phyloP scores from a whole-genome alignment of 2,113 vertebrate genomes.

The Ammodytes dubius region DNA sequence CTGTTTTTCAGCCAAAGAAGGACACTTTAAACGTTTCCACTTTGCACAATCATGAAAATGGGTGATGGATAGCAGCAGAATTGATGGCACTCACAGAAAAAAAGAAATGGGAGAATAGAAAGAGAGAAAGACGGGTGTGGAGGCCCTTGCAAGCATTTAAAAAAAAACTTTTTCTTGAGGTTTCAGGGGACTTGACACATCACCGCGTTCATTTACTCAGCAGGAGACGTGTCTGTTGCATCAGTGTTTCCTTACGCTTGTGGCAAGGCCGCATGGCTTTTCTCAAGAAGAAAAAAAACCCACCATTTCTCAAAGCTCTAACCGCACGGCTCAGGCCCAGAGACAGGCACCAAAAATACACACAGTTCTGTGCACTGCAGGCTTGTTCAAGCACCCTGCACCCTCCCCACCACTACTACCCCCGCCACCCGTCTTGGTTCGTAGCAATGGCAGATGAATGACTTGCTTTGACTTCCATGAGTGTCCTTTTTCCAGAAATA shows the following conservation, averaged over 20 bases:
- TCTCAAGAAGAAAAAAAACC: background rate
- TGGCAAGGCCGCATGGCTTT: constrained; percentile 12
- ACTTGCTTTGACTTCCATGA: constrained; percentile 20
- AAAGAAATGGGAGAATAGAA: background rate
- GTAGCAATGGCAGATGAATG: constrained; percentile 51
- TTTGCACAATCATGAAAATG: too few species aligned
- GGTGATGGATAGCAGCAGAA: background rate
- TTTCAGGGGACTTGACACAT: constrained; percentile 46
- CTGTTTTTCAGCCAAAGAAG: background rate
- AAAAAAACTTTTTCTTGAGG: background rate
- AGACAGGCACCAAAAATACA: constrained; percentile 42
- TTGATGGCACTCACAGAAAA: background rate
- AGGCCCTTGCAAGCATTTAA: background rate
- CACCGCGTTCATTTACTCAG: constrained; percentile 32
- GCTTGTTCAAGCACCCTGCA: constrained; percentile 22
- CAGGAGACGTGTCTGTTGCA: constrained; percentile 33
- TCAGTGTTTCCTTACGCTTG: constrained; percentile 44
- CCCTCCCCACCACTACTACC: too few species aligned
- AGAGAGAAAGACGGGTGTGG: background rate
- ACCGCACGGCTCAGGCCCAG: constrained; percentile 27
- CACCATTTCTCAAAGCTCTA: constrained; percentile 32
- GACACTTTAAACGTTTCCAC: too few species aligned
- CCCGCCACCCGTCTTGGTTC: constrained; percentile 14
- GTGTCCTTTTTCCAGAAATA: constrained; percentile 9
- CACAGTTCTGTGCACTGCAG: constrained; percentile 17